Base-by-base conservation (phyloP, 2,888 invertebrate species). In the Sepiola atlantica region DNA sequence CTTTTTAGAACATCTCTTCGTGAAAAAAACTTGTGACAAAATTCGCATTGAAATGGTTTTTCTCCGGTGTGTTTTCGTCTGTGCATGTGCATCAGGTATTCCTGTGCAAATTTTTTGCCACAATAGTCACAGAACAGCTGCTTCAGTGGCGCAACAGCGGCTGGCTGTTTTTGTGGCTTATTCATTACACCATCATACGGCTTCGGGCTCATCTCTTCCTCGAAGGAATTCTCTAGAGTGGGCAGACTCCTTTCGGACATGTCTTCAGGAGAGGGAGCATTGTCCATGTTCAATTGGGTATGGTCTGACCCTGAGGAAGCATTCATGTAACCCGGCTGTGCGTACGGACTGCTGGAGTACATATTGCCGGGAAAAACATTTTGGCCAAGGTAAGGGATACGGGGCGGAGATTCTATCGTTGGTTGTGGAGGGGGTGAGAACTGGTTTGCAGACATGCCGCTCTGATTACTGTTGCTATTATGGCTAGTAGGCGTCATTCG, bases 11-110 rank as follows among this genome's bases (percentile, higher is more conserved):
- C 92, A 92, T 92, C 92, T 4, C 92, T 32, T 28, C 92, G 92
- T 18, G 92, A 92, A 45, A 92, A 92, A n/a, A 55, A 55, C 45
- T 55, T 92, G 8, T 92, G 92, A 24, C 92, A 92, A 55, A 92
- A 18, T 18, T 92, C 92, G 12, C 92, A 92, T 10, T 35, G 55
- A n/a, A 92, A 92, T 12, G 92, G 92, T 16, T 92, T 92, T 54
- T 92, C 92, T 28, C 92, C 92, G 0, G 92, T 92, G 12, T 92
- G 92, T 35, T 54, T 92, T n/a, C 92, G 45, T 12, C 92, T 28
- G n/a, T 92, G 92, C 92, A 92, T 92, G 54, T 92, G 92, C 92
- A 92, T 92, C n/a, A 92, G 32, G 55, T 92, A 92, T 24, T 92
- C 92, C n/a, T 92, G 92, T 55, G 92, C 92, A 55, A 92, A 92